Evolutionary conservation across 2,113 vertebrate species (phyloP).

Genomic region (Pyrgilauda ruficollis): DNA sequence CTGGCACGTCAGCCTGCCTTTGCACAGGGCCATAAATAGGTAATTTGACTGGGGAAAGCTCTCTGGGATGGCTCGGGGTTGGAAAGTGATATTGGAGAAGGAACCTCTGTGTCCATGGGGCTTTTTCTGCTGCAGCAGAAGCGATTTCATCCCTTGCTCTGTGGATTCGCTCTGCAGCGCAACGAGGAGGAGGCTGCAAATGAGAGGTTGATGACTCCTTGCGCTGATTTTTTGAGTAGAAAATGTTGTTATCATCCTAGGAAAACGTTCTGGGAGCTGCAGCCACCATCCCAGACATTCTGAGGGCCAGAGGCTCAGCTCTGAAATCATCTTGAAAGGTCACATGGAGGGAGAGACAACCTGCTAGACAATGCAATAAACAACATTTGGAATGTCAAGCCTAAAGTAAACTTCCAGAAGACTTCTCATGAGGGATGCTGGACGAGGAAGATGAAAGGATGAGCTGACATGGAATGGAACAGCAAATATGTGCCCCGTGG

Average conservation of each 20-base stretch:
- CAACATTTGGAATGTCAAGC: neutral
- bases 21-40: neutral
- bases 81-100: neutral
- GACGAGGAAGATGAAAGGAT: neutral
- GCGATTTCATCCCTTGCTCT: neutral
- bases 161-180: neutral
- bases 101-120: neutral
- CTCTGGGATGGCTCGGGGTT: neutral
- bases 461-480: neutral
- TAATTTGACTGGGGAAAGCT: neutral
- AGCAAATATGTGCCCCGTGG: neutral
- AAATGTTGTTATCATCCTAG: neutral
- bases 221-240: neutral
- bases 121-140: neutral
- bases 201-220: neutral
- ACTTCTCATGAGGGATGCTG: neutral
- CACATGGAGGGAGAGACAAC: neutral
- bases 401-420: neutral
- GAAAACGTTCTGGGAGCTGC: neutral
- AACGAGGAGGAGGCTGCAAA: neutral
- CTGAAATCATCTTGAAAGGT: neutral
- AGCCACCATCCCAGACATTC: neutral
- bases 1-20: neutral
- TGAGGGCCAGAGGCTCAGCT: neutral
- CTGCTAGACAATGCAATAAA: neutral